phyloP scores from a whole-genome alignment of 2,113 vertebrate species.

The Pleuronectes platessa region DNA sequence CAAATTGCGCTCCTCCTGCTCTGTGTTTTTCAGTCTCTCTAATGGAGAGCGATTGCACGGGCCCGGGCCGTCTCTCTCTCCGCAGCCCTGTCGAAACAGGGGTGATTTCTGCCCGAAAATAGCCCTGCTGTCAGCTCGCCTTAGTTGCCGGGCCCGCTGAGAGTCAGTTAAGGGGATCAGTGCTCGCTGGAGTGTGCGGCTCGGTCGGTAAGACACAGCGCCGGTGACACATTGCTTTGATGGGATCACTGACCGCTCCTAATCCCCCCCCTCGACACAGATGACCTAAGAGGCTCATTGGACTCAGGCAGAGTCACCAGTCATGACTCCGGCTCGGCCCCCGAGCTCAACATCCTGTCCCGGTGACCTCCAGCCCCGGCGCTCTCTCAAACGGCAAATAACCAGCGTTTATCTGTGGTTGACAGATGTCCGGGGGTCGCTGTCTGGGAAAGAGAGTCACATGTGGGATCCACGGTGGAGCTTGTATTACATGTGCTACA shows the following conservation, averaged over 20 bases:
- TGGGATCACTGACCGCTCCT: conserved; percentile 68
- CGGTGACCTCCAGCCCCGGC: conserved; percentile 33
- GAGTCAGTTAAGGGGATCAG: conserved; percentile 84
- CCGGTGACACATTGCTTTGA: conserved; percentile 68
- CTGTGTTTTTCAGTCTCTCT: conserved; percentile 81
- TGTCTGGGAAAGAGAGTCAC: neutral
- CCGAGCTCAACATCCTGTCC: conserved; percentile 15
- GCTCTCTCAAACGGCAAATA: conserved; percentile 6
- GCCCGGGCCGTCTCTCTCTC: conserved; percentile 76
- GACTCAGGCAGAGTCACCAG: conserved; percentile 41
- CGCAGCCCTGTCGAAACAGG: conserved; percentile 79
- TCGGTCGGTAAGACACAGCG: conserved; percentile 64
- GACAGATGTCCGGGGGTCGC: conserved; percentile 3
- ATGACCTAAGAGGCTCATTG: conserved; percentile 69
- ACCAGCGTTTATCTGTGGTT: neutral
- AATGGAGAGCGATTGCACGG: conserved; percentile 85
- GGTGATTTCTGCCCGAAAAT: conserved; percentile 80
- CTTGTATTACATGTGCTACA: neutral
- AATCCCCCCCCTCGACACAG: conserved; percentile 67
- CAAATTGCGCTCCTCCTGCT: conserved; percentile 70
- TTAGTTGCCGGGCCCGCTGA: conserved; percentile 63
- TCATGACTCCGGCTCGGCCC: conserved; percentile 42
- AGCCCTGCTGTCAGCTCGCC: conserved; percentile 66
- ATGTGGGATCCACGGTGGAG: neutral
- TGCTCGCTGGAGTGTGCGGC: conserved; percentile 82